These are phyloP conservation scores for Siniperca undulata DNA, from an alignment of 2,797 vertebrate species.

Conservation along the genomic window DNA sequence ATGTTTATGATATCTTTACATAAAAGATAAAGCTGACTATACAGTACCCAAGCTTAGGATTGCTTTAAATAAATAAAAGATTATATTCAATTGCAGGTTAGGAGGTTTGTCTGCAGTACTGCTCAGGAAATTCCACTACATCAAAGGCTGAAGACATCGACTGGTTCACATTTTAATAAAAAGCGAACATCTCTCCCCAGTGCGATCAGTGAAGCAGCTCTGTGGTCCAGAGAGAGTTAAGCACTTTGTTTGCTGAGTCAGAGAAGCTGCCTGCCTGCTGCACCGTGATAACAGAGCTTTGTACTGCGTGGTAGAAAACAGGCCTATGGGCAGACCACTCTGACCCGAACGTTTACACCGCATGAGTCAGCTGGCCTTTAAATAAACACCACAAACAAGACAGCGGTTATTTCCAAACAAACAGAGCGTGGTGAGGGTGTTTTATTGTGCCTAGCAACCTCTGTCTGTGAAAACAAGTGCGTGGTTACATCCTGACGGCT, in stretches of 20 bases:
- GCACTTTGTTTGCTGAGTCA: constrained; percentile 66
- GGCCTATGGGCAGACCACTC: constrained; percentile 15
- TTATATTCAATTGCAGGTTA: not conserved
- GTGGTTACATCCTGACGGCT: not conserved
- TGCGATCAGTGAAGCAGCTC: constrained; percentile 17
- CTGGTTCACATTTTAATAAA: not conserved
- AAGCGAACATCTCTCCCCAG: not conserved
- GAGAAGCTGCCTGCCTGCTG: constrained; percentile 48
- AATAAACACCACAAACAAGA: constrained; percentile 25
- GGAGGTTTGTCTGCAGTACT: not conserved
- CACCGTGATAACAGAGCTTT: constrained; percentile 57
- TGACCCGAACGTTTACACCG: constrained; percentile 29
- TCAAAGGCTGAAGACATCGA: not conserved
- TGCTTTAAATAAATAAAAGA: not conserved
- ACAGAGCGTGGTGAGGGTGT: not conserved
- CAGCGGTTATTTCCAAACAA: not conserved
- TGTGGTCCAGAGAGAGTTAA: constrained; percentile 54
- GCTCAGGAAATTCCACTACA: not conserved
- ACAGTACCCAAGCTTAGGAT: not conserved
- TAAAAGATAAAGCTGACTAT: not conserved
- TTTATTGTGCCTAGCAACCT: constrained; percentile 19
- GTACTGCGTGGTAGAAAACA: constrained; percentile 38
- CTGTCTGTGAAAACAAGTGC: constrained; percentile 7
- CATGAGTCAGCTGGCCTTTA: constrained; percentile 35
- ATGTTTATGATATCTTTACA: not conserved